Evolutionary conservation across 2,888 invertebrate species (phyloP), one percentile per base, ranked within the genome.

Genomic region (Rhyacophila evoluta): DNA sequence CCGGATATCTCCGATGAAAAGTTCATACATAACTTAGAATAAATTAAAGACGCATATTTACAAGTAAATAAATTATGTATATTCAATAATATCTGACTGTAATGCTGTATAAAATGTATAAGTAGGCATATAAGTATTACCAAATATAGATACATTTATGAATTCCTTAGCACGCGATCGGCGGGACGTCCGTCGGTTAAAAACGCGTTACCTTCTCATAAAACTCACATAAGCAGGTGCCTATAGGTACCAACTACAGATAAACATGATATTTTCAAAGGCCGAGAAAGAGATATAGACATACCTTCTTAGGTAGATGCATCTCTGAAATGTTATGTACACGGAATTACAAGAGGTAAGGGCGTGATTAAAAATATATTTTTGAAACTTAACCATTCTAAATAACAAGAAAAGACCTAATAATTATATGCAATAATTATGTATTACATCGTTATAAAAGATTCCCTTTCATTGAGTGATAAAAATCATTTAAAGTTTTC

Each of bases 181-280:
- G 55, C 55, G 55, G 55, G 55, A 55, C 55, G 55, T 55, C 55
- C 55, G 55, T 10, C 55, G 55, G 55, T 55, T 55, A 55, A 55
- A 55, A 55, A 15, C 55, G 55, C 19, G 55, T 55, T 55, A 55
- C 55, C 55, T 55, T 55, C 55, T 55, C 55, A 55, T 25, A 55
- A 55, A 55, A 55, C 10, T 19, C 25, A 55, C 10, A 55, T 55
- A 55, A 25, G 55, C 55, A 55, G 55, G 55, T 55, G 55, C 55
- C 55, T 55, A 55, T 55, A 33, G 29, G 29, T 33, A 55, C 55
- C 55, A 55, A 55, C 55, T 19, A 55, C 55, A 25, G 19, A 55
- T 55, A 55, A 55, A 55, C 55, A 55, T 55, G 55, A 55, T 55
- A 55, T 55, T 55, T 55, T 25, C 55, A 55, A 55, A 55, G 55